phyloP scores from a whole-genome alignment of 2,888 invertebrate species.

The Dolichopus griseipennis region DNA sequence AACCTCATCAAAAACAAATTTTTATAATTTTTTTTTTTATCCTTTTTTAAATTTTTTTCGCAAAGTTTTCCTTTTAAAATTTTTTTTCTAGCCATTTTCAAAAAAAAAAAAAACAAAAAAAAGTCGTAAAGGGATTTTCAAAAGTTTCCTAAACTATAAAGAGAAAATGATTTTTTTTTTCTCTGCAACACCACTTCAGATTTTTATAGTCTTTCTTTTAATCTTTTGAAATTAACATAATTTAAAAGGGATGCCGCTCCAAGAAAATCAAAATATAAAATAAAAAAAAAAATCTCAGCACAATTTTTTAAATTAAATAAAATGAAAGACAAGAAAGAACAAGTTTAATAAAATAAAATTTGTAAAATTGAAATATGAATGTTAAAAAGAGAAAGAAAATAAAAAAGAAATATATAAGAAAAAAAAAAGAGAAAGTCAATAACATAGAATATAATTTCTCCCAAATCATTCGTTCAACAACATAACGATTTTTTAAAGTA shows the following conservation, averaged over 20 bases:
- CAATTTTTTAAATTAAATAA: neutral
- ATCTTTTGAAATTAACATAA: conserved; percentile 1
- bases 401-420: too few species aligned
- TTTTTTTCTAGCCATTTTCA: neutral
- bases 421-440: too few species aligned
- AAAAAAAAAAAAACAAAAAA: too few species aligned
- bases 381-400: too few species aligned
- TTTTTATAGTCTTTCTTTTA: neutral
- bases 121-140: neutral
- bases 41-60: too few species aligned
- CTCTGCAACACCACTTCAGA: neutral
- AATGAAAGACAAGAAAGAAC: neutral
- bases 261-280: neutral
- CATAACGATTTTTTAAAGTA: too few species aligned
- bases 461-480: too few species aligned
- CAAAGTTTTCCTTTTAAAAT: neutral
- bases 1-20: conserved; percentile 4
- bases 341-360: neutral
- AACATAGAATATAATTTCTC: too few species aligned
- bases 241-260: neutral
- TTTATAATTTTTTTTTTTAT: neutral
- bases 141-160: neutral
- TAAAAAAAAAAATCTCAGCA: neutral
- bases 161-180: neutral
- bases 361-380: neutral